Evolutionary conservation across 2,888 invertebrate species (phyloP).

Genomic region (Iselma pallidipennis): DNA sequence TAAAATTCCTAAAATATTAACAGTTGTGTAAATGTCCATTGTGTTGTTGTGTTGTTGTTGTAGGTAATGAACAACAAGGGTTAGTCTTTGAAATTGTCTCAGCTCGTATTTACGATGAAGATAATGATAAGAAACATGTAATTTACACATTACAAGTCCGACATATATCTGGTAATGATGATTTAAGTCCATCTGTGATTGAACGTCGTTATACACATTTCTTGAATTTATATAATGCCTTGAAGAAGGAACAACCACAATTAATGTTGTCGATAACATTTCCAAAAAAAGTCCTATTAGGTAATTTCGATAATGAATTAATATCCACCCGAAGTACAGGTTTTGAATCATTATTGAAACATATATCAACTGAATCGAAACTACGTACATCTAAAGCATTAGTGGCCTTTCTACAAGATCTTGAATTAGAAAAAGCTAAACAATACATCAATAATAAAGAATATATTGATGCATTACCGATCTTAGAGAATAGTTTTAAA

Average conservation of each 20-base stretch:
- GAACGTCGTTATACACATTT: slow-evolving; percentile 76
- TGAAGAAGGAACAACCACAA: slow-evolving; percentile 64
- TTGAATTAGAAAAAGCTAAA: slow-evolving; percentile 66
- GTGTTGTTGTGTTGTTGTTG: too few species aligned
- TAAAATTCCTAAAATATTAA: too few species aligned
- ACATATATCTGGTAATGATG: slow-evolving; percentile 62
- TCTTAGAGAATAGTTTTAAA: slow-evolving; percentile 70
- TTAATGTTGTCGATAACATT: slow-evolving; percentile 62
- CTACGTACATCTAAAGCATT: slow-evolving; percentile 64
- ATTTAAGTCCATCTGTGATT: slow-evolving; percentile 64
- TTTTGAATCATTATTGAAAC: slow-evolving; percentile 66
- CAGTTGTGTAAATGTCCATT: too few species aligned
- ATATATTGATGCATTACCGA: slow-evolving; percentile 64
- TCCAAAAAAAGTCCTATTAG: slow-evolving; percentile 66
- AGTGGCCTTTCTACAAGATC: slow-evolving; percentile 67
- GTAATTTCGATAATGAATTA: slow-evolving; percentile 71
- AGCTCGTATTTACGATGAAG: slow-evolving; percentile 65
- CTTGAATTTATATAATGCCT: slow-evolving; percentile 64
- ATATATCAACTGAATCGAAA: slow-evolving; percentile 61
- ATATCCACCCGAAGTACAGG: slow-evolving; percentile 67
- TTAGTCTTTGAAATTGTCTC: slow-evolving; percentile 69
- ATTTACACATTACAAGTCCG: slow-evolving; percentile 69
- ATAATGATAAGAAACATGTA: slow-evolving; percentile 69
- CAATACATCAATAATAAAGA: slow-evolving; percentile 62
- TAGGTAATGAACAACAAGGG: slow-evolving; percentile 48